Evolutionary conservation across 2,888 invertebrate genomes (phyloP).

Genomic region (Drosophila quinaria): DNA sequence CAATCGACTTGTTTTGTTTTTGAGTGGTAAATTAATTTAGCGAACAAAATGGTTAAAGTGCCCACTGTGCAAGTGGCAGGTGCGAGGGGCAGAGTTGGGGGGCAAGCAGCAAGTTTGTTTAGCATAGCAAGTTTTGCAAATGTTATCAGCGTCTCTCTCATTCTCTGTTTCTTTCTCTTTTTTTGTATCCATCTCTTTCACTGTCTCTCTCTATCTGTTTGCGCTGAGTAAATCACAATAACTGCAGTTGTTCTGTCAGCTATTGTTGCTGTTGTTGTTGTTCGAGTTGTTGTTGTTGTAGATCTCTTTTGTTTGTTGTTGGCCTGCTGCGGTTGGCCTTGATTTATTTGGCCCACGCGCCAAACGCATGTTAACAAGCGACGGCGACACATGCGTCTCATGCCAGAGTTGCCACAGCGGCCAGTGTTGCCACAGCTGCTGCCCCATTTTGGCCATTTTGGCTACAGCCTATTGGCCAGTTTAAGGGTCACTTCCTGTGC

Average conservation of each 20-base stretch:
- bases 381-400: conserved; percentile 36
- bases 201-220: background rate
- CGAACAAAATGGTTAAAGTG: background rate
- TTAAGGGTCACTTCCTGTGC: conserved; percentile 1
- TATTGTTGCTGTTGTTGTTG: conserved; percentile 10
- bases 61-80: background rate
- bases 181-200: background rate
- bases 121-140: conserved; percentile 40
- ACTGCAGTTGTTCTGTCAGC: conserved; percentile 21
- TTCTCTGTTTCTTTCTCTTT: background rate
- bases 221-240: conserved; percentile 27
- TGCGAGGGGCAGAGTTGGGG: background rate
- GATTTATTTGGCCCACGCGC: conserved; percentile 68
- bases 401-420: conserved; percentile 1
- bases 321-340: conserved; percentile 31
- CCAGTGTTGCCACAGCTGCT: conserved; percentile 13
- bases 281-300: background rate
- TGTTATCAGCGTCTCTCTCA: conserved; percentile 32
- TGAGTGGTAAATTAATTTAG: background rate
- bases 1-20: background rate
- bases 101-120: conserved; percentile 46
- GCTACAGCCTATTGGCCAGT: background rate
- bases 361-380: conserved; percentile 74
- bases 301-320: background rate
- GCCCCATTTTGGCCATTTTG: conserved; percentile 1